Conservation (phyloP, 2,113 vertebrate genomes). For the Nycticryphes semicollaris region DNA sequence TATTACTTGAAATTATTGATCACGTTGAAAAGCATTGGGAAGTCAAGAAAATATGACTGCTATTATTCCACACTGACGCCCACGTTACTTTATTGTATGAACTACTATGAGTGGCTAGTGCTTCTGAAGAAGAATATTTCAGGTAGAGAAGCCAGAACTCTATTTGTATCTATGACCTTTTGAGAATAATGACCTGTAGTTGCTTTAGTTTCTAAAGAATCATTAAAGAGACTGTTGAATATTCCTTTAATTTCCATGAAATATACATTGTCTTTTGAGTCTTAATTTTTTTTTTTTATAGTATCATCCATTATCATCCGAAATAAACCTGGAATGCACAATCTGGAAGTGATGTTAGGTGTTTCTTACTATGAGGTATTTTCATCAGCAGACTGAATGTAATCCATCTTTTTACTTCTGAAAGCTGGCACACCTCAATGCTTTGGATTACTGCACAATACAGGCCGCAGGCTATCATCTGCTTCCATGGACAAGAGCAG, state of each 20-base stretch:
- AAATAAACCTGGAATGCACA: neutral
- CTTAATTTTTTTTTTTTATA: neutral
- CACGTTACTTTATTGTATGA: neutral
- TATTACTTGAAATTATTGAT: neutral
- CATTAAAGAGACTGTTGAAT: neutral
- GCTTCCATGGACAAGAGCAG: neutral
- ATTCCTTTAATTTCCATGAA: neutral
- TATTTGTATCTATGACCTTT: neutral
- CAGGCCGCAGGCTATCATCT: neutral
- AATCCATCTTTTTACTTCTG: neutral
- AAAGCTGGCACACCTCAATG: neutral
- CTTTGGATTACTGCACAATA: neutral
- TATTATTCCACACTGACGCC: neutral
- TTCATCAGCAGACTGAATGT: neutral
- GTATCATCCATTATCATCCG: neutral
- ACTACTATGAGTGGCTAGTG: neutral
- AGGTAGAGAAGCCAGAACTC: neutral
- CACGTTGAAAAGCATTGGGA: neutral
- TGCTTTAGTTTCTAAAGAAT: neutral
- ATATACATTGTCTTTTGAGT: neutral
- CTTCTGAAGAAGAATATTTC: neutral
- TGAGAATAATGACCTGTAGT: neutral
- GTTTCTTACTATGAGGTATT: neutral
- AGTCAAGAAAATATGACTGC: neutral
- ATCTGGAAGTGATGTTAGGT: neutral